A percentile compares a stretch with the other conserved stretches of the same genome.
Conservation (phyloP, 2,797 vertebrate species). For the Microtus agrestis region DNA sequence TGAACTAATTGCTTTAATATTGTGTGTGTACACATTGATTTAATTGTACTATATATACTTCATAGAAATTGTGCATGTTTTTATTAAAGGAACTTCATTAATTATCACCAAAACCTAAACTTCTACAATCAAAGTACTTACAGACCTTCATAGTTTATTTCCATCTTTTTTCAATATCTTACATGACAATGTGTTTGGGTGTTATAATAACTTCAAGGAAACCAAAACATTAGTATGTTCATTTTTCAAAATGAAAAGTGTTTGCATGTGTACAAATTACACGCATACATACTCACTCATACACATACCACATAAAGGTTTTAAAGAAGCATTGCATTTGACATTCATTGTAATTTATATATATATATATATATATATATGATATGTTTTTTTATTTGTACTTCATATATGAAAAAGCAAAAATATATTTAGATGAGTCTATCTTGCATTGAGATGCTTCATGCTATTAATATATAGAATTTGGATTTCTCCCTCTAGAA, state of each 20-base stretch:
- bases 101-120: not conserved
- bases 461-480: not conserved
- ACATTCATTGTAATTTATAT: not conserved
- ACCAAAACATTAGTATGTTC: not conserved
- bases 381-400: not conserved
- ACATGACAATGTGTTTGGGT: not conserved
- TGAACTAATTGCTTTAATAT: not conserved
- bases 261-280: not conserved
- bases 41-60: not conserved
- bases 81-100: not conserved
- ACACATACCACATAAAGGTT: not conserved
- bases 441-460: not conserved
- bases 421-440: not conserved
- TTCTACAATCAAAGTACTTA: not conserved
- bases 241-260: not conserved
- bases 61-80: not conserved
- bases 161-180: not conserved
- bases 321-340: not conserved
- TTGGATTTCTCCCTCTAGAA: not conserved
- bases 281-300: not conserved
- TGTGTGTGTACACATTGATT: not conserved
- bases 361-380: not conserved
- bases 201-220: not conserved
- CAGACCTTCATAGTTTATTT: not conserved
- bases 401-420: not conserved